phyloP scores from a whole-genome alignment of 2,113 vertebrate genomes.

The Girardinichthys multiradiatus region DNA sequence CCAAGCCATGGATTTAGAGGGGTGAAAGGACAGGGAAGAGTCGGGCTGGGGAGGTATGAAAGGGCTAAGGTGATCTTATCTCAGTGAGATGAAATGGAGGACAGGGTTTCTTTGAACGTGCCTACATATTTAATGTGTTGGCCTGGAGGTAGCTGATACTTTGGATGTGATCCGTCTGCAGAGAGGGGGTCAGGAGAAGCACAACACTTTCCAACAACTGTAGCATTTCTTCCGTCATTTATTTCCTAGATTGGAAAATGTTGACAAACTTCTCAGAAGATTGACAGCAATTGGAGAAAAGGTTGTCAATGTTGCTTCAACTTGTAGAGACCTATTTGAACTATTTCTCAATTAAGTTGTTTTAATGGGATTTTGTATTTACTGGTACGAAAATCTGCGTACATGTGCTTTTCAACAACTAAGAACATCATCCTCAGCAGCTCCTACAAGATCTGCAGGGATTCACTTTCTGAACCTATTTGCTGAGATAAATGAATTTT shows the following conservation, averaged over 20 bases:
- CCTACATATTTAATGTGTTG: conserved; percentile 73
- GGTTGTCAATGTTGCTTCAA: background rate
- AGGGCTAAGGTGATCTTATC: conserved; percentile 39
- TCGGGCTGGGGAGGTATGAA: background rate
- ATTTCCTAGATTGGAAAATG: background rate
- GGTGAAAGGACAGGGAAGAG: conserved; percentile 37
- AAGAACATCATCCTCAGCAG: too few species aligned
- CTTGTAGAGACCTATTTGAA: too few species aligned
- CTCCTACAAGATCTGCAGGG: background rate
- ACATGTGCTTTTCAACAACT: too few species aligned
- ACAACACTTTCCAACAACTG: conserved; percentile 1
- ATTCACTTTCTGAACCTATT: too few species aligned
- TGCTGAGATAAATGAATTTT: too few species aligned
- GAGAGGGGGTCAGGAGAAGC: conserved; percentile 13
- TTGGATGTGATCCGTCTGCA: conserved; percentile 16
- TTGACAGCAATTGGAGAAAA: background rate
- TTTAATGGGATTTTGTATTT: too few species aligned
- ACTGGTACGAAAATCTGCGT: too few species aligned
- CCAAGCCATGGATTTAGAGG: conserved; percentile 34
- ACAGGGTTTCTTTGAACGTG: conserved; percentile 66
- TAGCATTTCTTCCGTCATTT: background rate
- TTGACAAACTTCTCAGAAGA: background rate
- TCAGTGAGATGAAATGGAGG: conserved; percentile 45
- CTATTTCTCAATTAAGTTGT: too few species aligned
- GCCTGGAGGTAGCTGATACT: conserved; percentile 45